These are phyloP conservation scores for Drosophila sucinea DNA, from an alignment of 1,140 invertebrate genomes.

Conservation along the genomic window DNA sequence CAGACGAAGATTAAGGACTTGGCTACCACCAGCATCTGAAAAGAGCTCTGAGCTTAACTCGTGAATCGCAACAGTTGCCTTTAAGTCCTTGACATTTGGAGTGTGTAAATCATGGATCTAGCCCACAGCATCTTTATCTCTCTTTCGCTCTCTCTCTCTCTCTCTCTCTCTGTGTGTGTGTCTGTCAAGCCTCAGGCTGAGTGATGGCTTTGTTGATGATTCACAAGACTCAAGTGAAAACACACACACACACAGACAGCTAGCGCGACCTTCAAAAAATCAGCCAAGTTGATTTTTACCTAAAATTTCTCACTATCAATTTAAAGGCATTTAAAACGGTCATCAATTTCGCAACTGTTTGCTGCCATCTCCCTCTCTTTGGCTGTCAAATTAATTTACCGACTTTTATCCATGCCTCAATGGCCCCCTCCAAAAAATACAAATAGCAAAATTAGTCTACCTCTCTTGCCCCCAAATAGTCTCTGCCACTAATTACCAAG, in stretches of 20 bases:
- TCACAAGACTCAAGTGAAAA: not conserved
- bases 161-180: constrained; percentile 25
- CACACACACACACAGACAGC: not conserved
- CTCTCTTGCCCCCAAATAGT: not conserved
- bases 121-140: constrained; percentile 24
- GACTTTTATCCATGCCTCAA: not conserved
- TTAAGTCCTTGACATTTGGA: constrained; percentile 49
- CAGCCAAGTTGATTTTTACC: not conserved
- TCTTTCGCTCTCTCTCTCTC: constrained; percentile 4
- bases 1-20: constrained; percentile 52
- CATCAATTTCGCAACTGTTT: not conserved
- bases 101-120: constrained; percentile 51
- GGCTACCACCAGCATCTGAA: not conserved
- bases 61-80: constrained; percentile 60
- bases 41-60: constrained; percentile 35
- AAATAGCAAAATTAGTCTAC: constrained; percentile 9
- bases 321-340: not conserved
- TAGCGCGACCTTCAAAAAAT: constrained; percentile 3
- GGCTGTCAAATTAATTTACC: constrained; percentile 10
- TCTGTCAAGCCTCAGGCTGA: constrained; percentile 47
- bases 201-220: constrained; percentile 33
- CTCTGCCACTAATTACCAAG: constrained; percentile 1
- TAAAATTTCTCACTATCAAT: not conserved
- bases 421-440: not conserved
- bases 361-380: not conserved